phyloP scores from a whole-genome alignment of 2,888 invertebrate genomes.

The Drosophila demipolita region DNA sequence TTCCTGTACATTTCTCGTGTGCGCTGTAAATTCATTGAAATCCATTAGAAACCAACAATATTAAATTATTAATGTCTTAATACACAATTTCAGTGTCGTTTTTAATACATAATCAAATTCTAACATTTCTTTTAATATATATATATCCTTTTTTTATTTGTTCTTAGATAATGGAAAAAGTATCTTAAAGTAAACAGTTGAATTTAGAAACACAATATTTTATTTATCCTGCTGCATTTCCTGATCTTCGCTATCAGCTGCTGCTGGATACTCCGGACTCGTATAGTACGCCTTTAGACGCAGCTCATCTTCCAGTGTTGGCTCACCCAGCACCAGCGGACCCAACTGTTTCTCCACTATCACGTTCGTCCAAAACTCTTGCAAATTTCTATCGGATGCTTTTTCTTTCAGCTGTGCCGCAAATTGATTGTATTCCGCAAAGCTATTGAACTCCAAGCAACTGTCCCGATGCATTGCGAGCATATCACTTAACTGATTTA shows the following conservation, averaged over 20 bases:
- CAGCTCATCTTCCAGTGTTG: slow-evolving; percentile 73
- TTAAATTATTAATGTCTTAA: slow-evolving; percentile 20
- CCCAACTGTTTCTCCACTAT: slow-evolving; percentile 80
- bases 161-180: background rate
- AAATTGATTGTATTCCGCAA: slow-evolving; percentile 82
- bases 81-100: background rate
- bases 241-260: background rate
- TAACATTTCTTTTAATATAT: background rate
- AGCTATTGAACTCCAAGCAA: slow-evolving; percentile 73
- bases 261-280: slow-evolving; percentile 25
- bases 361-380: slow-evolving; percentile 79
- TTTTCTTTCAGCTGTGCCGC: slow-evolving; percentile 72
- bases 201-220: background rate
- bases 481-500: slow-evolving; percentile 75
- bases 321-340: slow-evolving; percentile 70
- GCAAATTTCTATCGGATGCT: slow-evolving; percentile 49
- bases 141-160: background rate
- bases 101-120: background rate
- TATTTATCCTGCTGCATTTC: slow-evolving; percentile 5
- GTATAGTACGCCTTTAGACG: slow-evolving; percentile 71
- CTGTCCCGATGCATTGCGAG: slow-evolving; percentile 75
- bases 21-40: slow-evolving; percentile 65
- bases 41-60: slow-evolving; percentile 48
- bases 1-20: slow-evolving; percentile 35
- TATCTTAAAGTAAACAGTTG: slow-evolving; percentile 3